Evolutionary conservation across 2,888 invertebrate species (phyloP).

Genomic region (Chirona hameri): DNA sequence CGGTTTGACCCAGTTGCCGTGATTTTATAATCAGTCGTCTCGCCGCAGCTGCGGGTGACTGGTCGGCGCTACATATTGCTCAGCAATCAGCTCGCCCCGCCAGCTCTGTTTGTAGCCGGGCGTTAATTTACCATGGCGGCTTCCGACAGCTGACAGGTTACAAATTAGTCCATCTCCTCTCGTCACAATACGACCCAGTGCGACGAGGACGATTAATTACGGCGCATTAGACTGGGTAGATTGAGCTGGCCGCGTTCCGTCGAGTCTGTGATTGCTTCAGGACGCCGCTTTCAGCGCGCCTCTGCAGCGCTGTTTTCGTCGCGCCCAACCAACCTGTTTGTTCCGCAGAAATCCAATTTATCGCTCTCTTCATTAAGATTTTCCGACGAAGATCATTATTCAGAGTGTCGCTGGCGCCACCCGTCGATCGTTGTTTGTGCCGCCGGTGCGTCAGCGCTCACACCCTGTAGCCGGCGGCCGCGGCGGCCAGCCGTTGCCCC

Average conservation of each 20-base stretch:
- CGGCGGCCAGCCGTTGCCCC: no score
- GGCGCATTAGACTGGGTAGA: not conserved
- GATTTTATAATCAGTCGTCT: no score
- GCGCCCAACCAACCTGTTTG: not conserved
- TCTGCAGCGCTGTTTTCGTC: not conserved
- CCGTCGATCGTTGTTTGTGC: not conserved
- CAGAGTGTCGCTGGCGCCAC: not conserved
- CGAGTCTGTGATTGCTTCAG: not conserved
- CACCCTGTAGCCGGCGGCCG: not conserved
- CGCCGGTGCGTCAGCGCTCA: not conserved
- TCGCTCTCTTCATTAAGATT: constrained; percentile 25
- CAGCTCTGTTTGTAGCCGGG: not conserved
- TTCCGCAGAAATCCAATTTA: constrained; percentile 23
- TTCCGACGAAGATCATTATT: constrained; percentile 2
- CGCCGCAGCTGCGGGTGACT: no score
- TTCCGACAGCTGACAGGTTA: not conserved
- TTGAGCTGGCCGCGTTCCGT: not conserved
- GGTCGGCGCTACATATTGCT: not conserved
- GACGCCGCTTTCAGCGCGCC: not conserved
- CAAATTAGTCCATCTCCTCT: not conserved
- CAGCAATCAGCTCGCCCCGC: not conserved
- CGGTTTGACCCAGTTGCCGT: no score
- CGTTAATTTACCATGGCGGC: not conserved
- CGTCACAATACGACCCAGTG: not conserved
- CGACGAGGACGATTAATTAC: not conserved